These are phyloP conservation scores for Cheirogaleus major DNA, from an alignment of 2,797 vertebrate genomes.

Conservation along the genomic window DNA sequence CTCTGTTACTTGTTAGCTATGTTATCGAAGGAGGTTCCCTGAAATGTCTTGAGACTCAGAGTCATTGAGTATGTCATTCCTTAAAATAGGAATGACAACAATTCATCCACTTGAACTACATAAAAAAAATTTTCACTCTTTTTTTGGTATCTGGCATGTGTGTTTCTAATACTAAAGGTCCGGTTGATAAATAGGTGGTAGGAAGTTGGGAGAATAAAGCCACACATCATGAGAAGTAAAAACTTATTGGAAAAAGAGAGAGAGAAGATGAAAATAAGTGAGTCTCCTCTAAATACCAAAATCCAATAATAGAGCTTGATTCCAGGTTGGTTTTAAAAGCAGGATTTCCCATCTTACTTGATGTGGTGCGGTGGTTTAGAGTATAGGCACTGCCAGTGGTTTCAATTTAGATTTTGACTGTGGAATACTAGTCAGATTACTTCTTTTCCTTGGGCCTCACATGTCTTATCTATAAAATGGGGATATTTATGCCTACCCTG, in stretches of 20 bases:
- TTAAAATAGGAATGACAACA: neutral
- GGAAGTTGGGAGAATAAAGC: neutral
- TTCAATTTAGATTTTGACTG: neutral
- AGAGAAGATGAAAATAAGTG: neutral
- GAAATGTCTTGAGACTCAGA: neutral
- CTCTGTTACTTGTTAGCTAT: neutral
- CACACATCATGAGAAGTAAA: neutral
- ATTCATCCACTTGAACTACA: neutral
- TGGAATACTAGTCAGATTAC: neutral
- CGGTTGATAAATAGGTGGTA: neutral
- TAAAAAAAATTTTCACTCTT: neutral
- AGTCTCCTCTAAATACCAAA: neutral
- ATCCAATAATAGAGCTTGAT: neutral
- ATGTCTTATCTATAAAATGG: neutral
- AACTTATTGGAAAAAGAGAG: neutral
- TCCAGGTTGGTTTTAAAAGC: neutral
- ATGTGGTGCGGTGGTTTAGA: neutral
- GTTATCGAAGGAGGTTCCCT: neutral
- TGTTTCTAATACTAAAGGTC: neutral
- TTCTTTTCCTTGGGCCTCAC: neutral
- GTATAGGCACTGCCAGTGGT: neutral
- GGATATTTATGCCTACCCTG: neutral
- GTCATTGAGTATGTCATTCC: neutral
- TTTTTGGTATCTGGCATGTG: neutral
- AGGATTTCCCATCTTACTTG: neutral